A percentile compares a stretch with the other conserved stretches of the same genome.
Evolutionary conservation across 2,888 invertebrate genomes (phyloP).

Genomic region (Cacoxenus indagator): DNA sequence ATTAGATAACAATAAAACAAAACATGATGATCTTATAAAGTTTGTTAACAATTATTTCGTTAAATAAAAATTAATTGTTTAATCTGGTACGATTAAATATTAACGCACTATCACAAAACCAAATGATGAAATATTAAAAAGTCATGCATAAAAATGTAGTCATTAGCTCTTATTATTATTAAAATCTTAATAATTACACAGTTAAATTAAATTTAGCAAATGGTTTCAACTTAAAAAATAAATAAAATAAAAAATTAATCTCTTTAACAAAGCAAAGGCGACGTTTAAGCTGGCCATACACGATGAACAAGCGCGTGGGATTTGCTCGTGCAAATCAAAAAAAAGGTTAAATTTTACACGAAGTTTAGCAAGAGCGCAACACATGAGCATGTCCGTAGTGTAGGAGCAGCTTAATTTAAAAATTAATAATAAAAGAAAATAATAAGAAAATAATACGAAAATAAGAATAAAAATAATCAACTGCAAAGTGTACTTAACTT

Average conservation of each 20-base stretch:
- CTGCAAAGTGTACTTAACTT: conserved; percentile 51
- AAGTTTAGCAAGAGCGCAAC: too few relatives aligned
- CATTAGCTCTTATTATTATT: conserved; percentile 44
- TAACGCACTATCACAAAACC: background rate
- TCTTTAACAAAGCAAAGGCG: too few relatives aligned
- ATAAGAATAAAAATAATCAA: conserved; percentile 12
- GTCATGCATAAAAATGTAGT: conserved; percentile 21
- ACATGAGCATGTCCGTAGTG: too few relatives aligned
- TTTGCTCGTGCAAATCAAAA: too few relatives aligned
- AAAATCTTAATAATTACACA: background rate
- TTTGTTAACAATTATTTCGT: background rate
- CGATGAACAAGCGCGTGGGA: too few relatives aligned
- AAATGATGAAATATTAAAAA: background rate
- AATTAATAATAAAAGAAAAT: too few relatives aligned
- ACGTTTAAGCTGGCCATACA: too few relatives aligned
- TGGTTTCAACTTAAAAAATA: background rate
- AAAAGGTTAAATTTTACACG: too few relatives aligned
- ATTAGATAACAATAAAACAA: background rate
- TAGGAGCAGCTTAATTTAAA: too few relatives aligned
- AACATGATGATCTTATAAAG: background rate
- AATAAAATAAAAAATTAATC: too few relatives aligned
- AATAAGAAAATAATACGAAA: too few relatives aligned
- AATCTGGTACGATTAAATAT: background rate
- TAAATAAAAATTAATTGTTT: background rate
- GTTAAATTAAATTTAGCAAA: conserved; percentile 1